Conservation (phyloP, 2,888 invertebrate genomes). For the Baronia brevicornis region DNA sequence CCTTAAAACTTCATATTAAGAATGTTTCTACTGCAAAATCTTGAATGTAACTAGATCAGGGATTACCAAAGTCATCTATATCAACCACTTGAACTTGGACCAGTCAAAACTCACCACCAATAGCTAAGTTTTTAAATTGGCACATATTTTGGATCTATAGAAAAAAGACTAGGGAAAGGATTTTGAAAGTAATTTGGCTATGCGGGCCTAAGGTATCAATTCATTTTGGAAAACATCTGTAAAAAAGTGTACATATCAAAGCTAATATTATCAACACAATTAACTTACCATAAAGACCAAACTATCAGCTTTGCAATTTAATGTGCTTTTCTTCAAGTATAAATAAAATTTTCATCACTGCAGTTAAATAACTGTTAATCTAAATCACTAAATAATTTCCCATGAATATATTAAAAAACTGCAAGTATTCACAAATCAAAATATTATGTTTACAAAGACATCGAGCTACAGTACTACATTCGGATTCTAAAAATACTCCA, state of each 20-base stretch:
- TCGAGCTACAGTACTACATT: slow-evolving; percentile 53
- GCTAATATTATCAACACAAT: slow-evolving; percentile 1
- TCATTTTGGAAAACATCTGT: too few species aligned
- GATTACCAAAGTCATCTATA: too few species aligned
- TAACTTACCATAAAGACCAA: slow-evolving; percentile 58
- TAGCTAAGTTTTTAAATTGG: too few species aligned
- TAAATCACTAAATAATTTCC: slow-evolving; percentile 28
- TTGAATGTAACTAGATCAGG: too few species aligned
- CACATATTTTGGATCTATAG: too few species aligned
- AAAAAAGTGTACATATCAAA: not conserved
- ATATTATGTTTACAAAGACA: slow-evolving; percentile 57
- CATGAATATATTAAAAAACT: slow-evolving; percentile 27
- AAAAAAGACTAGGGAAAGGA: too few species aligned
- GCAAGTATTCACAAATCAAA: slow-evolving; percentile 28
- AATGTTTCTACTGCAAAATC: too few species aligned
- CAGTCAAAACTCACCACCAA: too few species aligned
- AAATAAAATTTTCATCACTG: slow-evolving; percentile 41
- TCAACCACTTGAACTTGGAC: too few species aligned
- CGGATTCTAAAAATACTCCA: slow-evolving; percentile 68
- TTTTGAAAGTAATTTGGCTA: too few species aligned
- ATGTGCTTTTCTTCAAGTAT: slow-evolving; percentile 40
- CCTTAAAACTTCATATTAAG: too few species aligned
- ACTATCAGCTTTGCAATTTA: slow-evolving; percentile 33
- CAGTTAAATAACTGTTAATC: slow-evolving; percentile 26
- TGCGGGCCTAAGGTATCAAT: too few species aligned